A percentile compares a stretch with the other conserved stretches of the same genome.
These are phyloP conservation scores for Benthosema pterotum DNA, from an alignment of 2,797 vertebrate genomes.

Conservation along the genomic window DNA sequence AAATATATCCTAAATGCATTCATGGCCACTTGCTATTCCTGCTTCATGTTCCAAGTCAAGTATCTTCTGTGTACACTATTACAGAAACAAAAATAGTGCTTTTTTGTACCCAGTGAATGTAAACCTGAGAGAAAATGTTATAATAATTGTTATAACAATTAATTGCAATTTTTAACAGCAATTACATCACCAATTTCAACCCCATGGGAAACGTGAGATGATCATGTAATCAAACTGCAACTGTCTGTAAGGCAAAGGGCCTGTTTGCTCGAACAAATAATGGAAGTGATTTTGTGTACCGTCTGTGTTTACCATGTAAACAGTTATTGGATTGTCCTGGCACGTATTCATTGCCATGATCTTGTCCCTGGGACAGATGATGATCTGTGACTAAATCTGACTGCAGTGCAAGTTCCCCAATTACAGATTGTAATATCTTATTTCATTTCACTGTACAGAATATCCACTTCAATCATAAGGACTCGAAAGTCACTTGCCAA, in stretches of 20 bases:
- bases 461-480: too few species aligned
- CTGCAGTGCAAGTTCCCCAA: too few species aligned
- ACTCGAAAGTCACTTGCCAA: too few species aligned
- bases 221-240: slow-evolving; percentile 49
- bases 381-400: background rate
- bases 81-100: too few species aligned
- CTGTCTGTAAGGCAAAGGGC: slow-evolving; percentile 78
- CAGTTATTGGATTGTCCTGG: slow-evolving; percentile 67
- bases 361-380: slow-evolving; percentile 21
- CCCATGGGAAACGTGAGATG: slow-evolving; percentile 18
- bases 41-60: too few species aligned
- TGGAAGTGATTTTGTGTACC: slow-evolving; percentile 80
- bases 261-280: slow-evolving; percentile 81
- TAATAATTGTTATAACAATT: background rate
- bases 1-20: too few species aligned
- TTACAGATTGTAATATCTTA: too few species aligned
- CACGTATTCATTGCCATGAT: slow-evolving; percentile 38
- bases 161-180: slow-evolving; percentile 10
- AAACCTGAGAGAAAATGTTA: background rate
- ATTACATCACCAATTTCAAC: slow-evolving; percentile 16
- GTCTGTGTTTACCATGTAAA: slow-evolving; percentile 82
- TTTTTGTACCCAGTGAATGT: too few species aligned
- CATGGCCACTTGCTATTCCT: too few species aligned
- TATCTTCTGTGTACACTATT: too few species aligned
- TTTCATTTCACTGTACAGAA: too few species aligned